These are phyloP conservation scores for Nothoprocta perdicaria DNA, from an alignment of 2,113 vertebrate species.

Conservation along the genomic window DNA sequence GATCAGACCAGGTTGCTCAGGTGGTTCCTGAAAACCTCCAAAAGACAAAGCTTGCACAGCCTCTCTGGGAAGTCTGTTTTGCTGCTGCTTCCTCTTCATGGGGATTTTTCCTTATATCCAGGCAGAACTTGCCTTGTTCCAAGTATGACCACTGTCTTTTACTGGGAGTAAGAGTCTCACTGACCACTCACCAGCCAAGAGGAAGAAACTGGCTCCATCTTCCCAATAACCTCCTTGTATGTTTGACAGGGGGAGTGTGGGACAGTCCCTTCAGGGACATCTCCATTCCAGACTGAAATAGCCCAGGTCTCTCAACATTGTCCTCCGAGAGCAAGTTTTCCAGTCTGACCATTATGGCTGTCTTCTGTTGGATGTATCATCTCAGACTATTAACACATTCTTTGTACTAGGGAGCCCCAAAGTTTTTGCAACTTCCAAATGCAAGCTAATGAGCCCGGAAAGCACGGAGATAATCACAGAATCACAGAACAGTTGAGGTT, in stretches of 20 bases:
- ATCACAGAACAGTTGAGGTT: too few relatives aligned
- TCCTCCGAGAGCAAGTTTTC: background rate
- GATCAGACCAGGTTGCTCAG: background rate
- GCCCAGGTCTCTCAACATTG: background rate
- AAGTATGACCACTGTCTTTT: background rate
- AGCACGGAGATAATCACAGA: background rate
- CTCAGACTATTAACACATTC: background rate
- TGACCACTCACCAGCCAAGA: background rate
- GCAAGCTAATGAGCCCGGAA: background rate
- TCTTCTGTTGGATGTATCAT: background rate
- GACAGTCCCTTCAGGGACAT: too few relatives aligned
- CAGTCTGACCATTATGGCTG: background rate
- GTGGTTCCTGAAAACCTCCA: background rate
- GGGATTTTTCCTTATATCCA: background rate
- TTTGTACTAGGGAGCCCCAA: background rate
- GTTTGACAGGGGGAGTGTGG: background rate
- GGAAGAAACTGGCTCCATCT: background rate
- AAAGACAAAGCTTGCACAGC: rapidly evolving
- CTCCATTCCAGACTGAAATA: background rate
- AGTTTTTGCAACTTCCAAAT: background rate
- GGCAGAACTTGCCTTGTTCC: background rate
- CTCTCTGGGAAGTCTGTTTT: background rate
- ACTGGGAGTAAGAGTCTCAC: too few relatives aligned
- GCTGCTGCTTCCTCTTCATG: background rate
- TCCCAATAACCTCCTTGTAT: background rate